A percentile compares a stretch with the other conserved stretches of the same genome.
Conservation (phyloP, 1,140 invertebrate species). For the Zaprionus ornatus region DNA sequence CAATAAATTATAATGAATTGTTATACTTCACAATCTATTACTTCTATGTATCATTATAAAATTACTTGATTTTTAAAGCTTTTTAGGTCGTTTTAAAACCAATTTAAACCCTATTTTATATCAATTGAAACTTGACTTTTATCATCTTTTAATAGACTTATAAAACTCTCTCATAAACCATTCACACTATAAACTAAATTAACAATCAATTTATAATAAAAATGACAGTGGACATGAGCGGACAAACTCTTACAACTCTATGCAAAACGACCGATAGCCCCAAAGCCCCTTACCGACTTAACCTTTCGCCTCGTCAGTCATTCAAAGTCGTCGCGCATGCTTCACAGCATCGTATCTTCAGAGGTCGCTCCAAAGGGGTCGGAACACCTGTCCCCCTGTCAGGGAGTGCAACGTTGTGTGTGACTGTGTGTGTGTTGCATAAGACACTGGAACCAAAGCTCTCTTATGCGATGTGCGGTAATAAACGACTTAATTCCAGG, state of each 20-base stretch:
- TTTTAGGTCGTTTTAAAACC: no score
- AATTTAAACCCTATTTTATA: no score
- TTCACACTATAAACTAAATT: neutral
- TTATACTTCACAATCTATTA: no score
- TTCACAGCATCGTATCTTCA: neutral
- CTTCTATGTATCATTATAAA: no score
- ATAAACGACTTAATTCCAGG: conserved; percentile 49
- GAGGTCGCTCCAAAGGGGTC: neutral
- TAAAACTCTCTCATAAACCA: neutral
- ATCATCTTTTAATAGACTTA: neutral
- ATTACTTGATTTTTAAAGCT: neutral
- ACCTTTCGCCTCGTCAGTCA: conserved; percentile 40
- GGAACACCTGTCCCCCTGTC: conserved; percentile 23
- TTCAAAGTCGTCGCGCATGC: conserved; percentile 14
- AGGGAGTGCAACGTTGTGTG: no score
- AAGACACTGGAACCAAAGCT: conserved; percentile 31
- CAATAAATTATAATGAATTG: no score
- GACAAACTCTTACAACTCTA: neutral
- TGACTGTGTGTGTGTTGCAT: conserved; percentile 5
- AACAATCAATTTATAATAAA: neutral
- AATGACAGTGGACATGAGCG: neutral
- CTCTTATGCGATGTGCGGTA: conserved; percentile 30
- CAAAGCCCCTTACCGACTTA: conserved; percentile 5
- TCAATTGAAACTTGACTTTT: no score
- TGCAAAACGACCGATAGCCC: neutral